Conservation (phyloP, 1,140 invertebrate genomes). For the Zaprionus africanus region DNA sequence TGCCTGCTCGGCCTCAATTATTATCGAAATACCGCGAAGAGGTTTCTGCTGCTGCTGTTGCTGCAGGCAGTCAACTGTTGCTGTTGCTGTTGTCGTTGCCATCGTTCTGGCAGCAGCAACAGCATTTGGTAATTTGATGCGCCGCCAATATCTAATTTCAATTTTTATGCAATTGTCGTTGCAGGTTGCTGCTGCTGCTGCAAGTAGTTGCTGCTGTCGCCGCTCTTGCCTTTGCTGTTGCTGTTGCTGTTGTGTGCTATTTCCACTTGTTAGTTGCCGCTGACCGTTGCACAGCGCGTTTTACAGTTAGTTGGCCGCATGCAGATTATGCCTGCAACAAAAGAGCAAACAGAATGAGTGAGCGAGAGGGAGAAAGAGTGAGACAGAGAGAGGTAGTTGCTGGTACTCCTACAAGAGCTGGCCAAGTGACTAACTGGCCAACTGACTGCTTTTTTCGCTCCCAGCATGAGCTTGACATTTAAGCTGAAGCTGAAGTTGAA, state of each 20-base stretch:
- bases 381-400: slow-evolving; percentile 2
- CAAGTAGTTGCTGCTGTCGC: slow-evolving; percentile 31
- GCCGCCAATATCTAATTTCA: slow-evolving; percentile 50
- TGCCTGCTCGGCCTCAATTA: slow-evolving; percentile 60
- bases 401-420: slow-evolving; percentile 12
- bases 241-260: slow-evolving; percentile 35
- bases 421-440: slow-evolving; percentile 26
- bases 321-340: slow-evolving; percentile 63
- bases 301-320: slow-evolving; percentile 72
- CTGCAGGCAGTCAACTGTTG: slow-evolving; percentile 38
- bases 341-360: slow-evolving; percentile 37
- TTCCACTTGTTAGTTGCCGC: slow-evolving; percentile 57
- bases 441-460: slow-evolving; percentile 25
- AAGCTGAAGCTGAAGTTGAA: slow-evolving; percentile 49
- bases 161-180: slow-evolving; percentile 63
- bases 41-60: slow-evolving; percentile 57
- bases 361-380: slow-evolving; percentile 1
- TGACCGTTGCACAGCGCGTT: slow-evolving; percentile 69
- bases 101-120: slow-evolving; percentile 65
- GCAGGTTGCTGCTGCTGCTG: slow-evolving; percentile 30
- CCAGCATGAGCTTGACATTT: slow-evolving; percentile 73
- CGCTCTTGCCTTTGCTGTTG: slow-evolving; percentile 37
- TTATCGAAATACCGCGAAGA: slow-evolving; percentile 76
- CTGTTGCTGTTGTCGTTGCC: slow-evolving; percentile 41
- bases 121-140: slow-evolving; percentile 66